Evolutionary conservation across 2,113 vertebrate species (phyloP).

Genomic region (Hystrix brachyura): DNA sequence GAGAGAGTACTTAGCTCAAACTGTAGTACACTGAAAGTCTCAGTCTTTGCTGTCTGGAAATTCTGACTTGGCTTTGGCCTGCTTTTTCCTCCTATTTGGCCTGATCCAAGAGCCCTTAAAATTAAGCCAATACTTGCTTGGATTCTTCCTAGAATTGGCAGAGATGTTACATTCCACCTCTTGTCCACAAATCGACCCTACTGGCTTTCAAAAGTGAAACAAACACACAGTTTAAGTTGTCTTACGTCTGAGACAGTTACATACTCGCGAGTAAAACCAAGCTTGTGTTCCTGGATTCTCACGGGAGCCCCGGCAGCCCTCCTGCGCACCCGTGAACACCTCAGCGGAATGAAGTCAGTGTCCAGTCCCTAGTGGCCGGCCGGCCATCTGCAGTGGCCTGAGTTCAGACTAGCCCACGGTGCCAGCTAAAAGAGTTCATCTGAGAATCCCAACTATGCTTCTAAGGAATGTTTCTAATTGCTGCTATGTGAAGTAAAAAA

Average conservation of each 20-base stretch:
- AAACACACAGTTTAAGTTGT: neutral
- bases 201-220: neutral
- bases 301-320: no score
- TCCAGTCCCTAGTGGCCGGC: no score
- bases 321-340: neutral
- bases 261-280: neutral
- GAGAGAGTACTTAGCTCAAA: neutral
- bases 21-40: neutral
- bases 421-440: neutral
- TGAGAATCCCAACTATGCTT: neutral
- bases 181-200: neutral
- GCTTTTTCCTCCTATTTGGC: conserved; percentile 27
- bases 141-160: conserved; percentile 10
- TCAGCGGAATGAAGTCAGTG: neutral
- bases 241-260: neutral
- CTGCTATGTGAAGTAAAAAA: neutral
- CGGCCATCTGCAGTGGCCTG: neutral
- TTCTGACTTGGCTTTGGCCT: neutral
- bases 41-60: neutral
- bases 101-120: conserved; percentile 5
- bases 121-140: neutral
- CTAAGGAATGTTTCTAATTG: neutral
- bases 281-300: neutral
- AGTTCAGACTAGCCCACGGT: neutral
- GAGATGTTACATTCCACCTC: neutral